These are phyloP conservation scores for Petroica traversi DNA, from an alignment of 2,113 vertebrate genomes.

Conservation along the genomic window DNA sequence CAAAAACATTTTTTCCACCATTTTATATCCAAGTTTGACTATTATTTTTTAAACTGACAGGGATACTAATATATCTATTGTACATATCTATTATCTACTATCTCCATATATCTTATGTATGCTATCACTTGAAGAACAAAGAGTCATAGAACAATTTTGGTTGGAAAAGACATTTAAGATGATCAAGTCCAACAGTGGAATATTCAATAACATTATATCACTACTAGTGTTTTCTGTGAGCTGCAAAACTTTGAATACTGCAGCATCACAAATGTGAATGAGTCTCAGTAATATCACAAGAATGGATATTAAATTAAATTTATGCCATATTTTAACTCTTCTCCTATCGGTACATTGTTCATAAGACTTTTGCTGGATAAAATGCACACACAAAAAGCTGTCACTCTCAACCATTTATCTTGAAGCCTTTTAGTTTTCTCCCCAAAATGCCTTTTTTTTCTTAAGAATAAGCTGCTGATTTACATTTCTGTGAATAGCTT, in stretches of 20 bases:
- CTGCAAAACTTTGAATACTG: neutral
- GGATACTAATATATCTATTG: neutral
- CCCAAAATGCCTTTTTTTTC: neutral
- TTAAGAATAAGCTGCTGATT: constrained; percentile 27
- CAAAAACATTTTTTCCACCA: rapidly evolving
- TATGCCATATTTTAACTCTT: neutral
- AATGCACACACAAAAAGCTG: neutral
- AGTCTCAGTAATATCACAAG: neutral
- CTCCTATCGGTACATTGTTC: neutral
- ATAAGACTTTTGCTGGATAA: neutral
- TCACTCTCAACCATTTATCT: neutral
- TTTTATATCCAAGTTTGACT: neutral
- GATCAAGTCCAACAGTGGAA: neutral
- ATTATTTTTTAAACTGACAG: neutral
- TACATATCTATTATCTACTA: too few relatives aligned
- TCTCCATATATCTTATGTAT: too few relatives aligned
- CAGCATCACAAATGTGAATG: neutral
- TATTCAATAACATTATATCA: neutral
- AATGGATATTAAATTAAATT: neutral
- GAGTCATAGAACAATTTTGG: neutral
- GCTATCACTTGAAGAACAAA: neutral
- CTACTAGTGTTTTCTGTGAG: neutral
- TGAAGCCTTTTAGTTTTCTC: neutral
- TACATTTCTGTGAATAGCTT: constrained; percentile 2
- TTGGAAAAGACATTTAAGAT: neutral